These are phyloP conservation scores for Gila robusta DNA, from an alignment of 2,797 vertebrate genomes.

Conservation along the genomic window DNA sequence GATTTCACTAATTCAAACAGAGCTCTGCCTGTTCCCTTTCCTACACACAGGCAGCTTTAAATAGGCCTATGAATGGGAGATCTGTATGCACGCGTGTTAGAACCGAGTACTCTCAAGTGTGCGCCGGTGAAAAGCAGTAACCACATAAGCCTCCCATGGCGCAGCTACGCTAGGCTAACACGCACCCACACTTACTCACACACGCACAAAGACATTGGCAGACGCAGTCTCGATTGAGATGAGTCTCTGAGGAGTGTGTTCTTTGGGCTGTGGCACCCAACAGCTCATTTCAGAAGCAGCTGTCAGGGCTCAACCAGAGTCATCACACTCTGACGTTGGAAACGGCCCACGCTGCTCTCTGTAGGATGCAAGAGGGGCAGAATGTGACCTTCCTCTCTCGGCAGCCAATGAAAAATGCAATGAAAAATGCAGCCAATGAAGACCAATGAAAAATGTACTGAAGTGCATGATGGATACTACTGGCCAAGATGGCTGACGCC, in stretches of 20 bases:
- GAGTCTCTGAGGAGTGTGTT: slow-evolving; percentile 26
- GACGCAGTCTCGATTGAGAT: slow-evolving; percentile 32
- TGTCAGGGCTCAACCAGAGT: slow-evolving; percentile 43
- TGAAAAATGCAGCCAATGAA: neutral
- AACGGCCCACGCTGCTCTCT: slow-evolving; percentile 22
- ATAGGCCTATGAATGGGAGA: slow-evolving; percentile 53
- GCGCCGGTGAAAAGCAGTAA: slow-evolving; percentile 24
- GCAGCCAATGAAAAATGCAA: neutral
- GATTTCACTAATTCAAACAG: slow-evolving; percentile 41
- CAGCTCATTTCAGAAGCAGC: slow-evolving; percentile 42
- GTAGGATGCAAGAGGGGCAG: slow-evolving; percentile 49
- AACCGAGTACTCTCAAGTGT: slow-evolving; percentile 37
- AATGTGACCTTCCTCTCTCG: slow-evolving; percentile 48
- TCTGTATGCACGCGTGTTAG: slow-evolving; percentile 42
- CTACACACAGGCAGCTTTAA: slow-evolving; percentile 45
- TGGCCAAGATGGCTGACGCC: neutral
- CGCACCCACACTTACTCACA: slow-evolving; percentile 49
- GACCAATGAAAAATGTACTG: neutral
- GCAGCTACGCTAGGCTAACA: slow-evolving; percentile 46
- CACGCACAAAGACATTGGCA: slow-evolving; percentile 42
- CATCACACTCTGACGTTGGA: slow-evolving; percentile 60
- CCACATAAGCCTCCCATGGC: slow-evolving; percentile 24
- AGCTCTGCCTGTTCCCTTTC: slow-evolving; percentile 45
- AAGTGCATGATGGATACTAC: neutral
- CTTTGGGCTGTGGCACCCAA: slow-evolving; percentile 29